Evolutionary conservation across 2,113 vertebrate species (phyloP), one percentile per base, ranked within the genome.

Genomic region (Oryzias javanicus): DNA sequence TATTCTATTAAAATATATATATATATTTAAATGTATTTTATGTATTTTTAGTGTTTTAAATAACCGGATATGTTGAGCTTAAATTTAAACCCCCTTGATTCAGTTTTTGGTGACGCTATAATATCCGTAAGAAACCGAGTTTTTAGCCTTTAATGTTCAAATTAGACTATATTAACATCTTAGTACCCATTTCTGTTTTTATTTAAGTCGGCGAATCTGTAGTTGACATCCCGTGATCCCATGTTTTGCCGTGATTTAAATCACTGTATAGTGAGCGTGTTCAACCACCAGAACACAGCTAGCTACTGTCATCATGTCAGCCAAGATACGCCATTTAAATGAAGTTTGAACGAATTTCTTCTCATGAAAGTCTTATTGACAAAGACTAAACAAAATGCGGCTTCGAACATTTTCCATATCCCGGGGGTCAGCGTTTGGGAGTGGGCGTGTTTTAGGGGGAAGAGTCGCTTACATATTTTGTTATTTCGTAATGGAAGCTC

Each of bases 381-480:
- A 61, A 14, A 51, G 40, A 49, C 49, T 35, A 42, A 20, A 60
- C 27, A 17, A 63, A 59, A 63, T 44, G 5, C 48, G 35, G 67
- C 49, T 64, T 67, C 64, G 79, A 15, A 58, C 22, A n/a, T 79
- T 83, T 87, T 79, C 17, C 53, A 60, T 64, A 63, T 61, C 72
- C 77, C 52, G 5, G n/a, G 65, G 76, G 75, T 42, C 72, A 1
- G 49, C 69, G 75, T 68, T 58, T 49, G 51, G 48, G 50, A 67
- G 81, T 86, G 84, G 86, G 87, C 75, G 81, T 88, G 85, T 87
- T 77, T 80, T 64, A 17, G 45, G 64, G 58, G n/a, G 52, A 51
- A 65, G 75, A 60, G 51, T 54, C 52, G 22, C 55, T 49, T 47
- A 18, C 19, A 17, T 29, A 13, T 10, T 1, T 47, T 57, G 19